Base-by-base conservation (phyloP, 2,888 invertebrate species). In the Lissocephala sabroskyi region DNA sequence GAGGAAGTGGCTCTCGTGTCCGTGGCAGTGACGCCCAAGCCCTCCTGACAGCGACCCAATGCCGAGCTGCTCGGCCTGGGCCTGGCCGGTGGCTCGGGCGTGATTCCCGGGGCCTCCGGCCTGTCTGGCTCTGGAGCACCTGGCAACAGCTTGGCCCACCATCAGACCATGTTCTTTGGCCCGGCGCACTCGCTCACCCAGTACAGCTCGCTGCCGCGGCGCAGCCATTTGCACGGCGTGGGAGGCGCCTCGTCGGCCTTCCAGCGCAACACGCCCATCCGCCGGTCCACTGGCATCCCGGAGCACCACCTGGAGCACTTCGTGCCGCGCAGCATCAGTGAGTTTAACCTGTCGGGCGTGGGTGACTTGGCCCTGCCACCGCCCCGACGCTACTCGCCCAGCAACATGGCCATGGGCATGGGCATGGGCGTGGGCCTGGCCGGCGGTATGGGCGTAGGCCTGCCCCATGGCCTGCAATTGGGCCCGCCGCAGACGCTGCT, bases 241-340 rank as follows among this genome's bases (percentile, higher is more conserved):
- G 52, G 41, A 14, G 52, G 47, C 2, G 42, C 59, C 10, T 18
- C 56, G 3, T 75, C 82, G 2, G 82, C 82, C 2, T 92, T 92
- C 73, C 89, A 89, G 59, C 86, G 92, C 32, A 89, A 89, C 56
- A 87, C 89, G 10, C 90, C 91, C 1, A 87, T 88, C 18, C 86
- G 92, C 14, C 86, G 90, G 39, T 91, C 90, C 17, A 88, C 87
- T 14, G 85, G 88, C 45, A 81, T 82, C 78, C 86, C 87, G 44
- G 90, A 90, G 65, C 88, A 89, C 39, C 88, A 91, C 56, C 86
- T 92, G 49, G 94, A 94, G 80, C 94, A 94, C 82, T 94, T 93
- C 81, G 93, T 94, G 56, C 94, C 94, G 54, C 87, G 94, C 50
- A 93, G 93, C 83, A 88, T 93, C 49, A 93, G 93, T 84, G 94